Percentiles rank a stretch among this genome's conserved stretches.
phyloP scores from a whole-genome alignment of 2,113 vertebrate genomes.

The Anthoscopus minutus region DNA sequence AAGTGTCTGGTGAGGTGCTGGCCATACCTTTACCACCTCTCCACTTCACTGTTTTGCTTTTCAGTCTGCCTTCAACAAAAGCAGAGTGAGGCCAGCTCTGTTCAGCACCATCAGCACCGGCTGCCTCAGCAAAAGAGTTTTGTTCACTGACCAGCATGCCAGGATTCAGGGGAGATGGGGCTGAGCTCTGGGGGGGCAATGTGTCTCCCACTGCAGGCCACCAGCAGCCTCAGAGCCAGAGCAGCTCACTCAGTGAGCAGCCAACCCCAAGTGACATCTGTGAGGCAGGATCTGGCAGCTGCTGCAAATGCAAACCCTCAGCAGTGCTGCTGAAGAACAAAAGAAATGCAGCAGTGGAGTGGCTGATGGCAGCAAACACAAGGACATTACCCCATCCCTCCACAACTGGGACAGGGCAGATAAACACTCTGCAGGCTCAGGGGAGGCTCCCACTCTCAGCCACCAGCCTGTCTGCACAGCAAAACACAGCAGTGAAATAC shows the following conservation, averaged over 20 bases:
- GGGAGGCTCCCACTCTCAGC: neutral
- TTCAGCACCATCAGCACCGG: neutral
- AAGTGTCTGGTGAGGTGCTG: neutral
- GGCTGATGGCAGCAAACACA: neutral
- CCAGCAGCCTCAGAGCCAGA: neutral
- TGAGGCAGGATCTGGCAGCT: neutral
- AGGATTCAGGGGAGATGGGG: neutral
- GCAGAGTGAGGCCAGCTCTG: neutral
- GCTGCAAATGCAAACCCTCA: neutral
- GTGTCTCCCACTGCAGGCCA: neutral
- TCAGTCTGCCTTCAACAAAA: neutral
- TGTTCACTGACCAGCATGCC: neutral
- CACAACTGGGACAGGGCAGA: neutral
- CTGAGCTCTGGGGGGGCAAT: neutral
- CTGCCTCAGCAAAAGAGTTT: neutral
- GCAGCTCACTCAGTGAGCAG: neutral
- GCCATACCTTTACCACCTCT: neutral
- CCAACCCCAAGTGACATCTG: neutral
- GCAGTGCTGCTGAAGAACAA: neutral
- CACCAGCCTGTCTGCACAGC: neutral
- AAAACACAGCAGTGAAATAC: conserved; percentile 12
- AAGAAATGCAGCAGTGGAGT: neutral
- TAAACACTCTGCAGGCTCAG: neutral
- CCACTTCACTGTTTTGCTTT: neutral
- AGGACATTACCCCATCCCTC: neutral